Evolutionary conservation across 2,888 invertebrate genomes (phyloP).

Genomic region (Orthosia incerta): DNA sequence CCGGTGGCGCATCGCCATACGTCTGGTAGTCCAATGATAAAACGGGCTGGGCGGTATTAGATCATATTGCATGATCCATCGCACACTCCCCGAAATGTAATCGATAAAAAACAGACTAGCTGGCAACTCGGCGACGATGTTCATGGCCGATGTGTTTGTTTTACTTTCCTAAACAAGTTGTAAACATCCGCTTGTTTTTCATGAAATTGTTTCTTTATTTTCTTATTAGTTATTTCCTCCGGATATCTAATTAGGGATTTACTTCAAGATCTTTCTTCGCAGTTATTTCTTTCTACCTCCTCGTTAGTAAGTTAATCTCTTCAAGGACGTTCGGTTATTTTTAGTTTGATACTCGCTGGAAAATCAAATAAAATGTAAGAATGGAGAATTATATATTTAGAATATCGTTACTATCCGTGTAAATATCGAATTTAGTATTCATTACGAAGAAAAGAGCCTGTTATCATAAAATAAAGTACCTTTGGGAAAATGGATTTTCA

Average conservation of each 20-base stretch:
- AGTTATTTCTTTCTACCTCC: background rate
- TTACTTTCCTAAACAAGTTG: background rate
- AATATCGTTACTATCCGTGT: background rate
- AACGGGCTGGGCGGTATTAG: too few relatives aligned
- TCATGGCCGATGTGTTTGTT: too few relatives aligned
- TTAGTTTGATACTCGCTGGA: background rate
- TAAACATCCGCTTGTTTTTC: slow-evolving; percentile 26
- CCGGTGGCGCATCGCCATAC: too few relatives aligned
- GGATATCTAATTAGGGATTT: slow-evolving; percentile 37
- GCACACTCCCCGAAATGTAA: too few relatives aligned
- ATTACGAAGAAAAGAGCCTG: background rate
- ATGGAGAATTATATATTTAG: background rate
- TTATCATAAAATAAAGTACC: background rate
- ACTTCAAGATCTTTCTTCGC: background rate
- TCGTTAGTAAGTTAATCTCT: slow-evolving; percentile 3
- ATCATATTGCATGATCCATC: too few relatives aligned
- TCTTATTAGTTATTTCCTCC: slow-evolving; percentile 22
- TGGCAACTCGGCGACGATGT: too few relatives aligned
- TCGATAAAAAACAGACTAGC: too few relatives aligned
- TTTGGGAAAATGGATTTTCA: background rate
- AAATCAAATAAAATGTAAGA: background rate
- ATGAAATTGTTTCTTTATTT: slow-evolving; percentile 16
- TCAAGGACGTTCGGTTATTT: background rate
- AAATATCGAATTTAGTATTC: background rate
- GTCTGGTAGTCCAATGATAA: too few relatives aligned